Conservation (phyloP, 1,140 invertebrate genomes). For the Magallana angulata region DNA sequence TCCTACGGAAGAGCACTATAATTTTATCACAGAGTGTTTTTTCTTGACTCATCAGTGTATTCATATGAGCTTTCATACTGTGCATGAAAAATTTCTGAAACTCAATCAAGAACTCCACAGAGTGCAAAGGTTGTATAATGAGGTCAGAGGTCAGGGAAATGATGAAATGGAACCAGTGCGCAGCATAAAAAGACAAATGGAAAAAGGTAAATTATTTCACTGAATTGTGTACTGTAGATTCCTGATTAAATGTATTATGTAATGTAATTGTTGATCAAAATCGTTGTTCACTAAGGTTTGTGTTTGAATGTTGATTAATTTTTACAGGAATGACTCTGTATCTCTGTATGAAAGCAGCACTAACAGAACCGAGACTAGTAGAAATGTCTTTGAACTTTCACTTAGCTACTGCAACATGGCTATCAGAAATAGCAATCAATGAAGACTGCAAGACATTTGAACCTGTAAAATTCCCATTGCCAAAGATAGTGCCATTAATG, state of each 20-base stretch:
- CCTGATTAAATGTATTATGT: too few relatives aligned
- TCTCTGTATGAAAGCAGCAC: constrained; percentile 83
- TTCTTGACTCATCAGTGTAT: constrained; percentile 92
- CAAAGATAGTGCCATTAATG: constrained; percentile 76
- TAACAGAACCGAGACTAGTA: constrained; percentile 87
- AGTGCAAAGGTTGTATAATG: constrained; percentile 86
- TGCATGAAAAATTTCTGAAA: constrained; percentile 87
- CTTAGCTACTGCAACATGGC: constrained; percentile 90
- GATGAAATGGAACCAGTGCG: constrained; percentile 81
- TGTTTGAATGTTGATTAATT: neutral
- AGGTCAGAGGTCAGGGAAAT: constrained; percentile 76
- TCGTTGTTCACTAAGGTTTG: too few relatives aligned
- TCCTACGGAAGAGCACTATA: constrained; percentile 81
- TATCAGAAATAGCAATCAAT: constrained; percentile 87
- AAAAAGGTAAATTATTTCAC: constrained; percentile 76
- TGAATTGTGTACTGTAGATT: too few relatives aligned
- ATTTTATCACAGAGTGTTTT: constrained; percentile 94
- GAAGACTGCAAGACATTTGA: constrained; percentile 77
- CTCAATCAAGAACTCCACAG: constrained; percentile 87
- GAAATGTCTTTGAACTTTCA: constrained; percentile 87
- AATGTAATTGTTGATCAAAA: too few relatives aligned
- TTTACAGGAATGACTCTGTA: constrained; percentile 76
- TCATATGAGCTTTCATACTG: constrained; percentile 89
- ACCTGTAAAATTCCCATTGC: constrained; percentile 85
- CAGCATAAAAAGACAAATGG: constrained; percentile 84